These are phyloP conservation scores for Meloe dianella DNA, from an alignment of 2,888 invertebrate genomes.

Conservation along the genomic window DNA sequence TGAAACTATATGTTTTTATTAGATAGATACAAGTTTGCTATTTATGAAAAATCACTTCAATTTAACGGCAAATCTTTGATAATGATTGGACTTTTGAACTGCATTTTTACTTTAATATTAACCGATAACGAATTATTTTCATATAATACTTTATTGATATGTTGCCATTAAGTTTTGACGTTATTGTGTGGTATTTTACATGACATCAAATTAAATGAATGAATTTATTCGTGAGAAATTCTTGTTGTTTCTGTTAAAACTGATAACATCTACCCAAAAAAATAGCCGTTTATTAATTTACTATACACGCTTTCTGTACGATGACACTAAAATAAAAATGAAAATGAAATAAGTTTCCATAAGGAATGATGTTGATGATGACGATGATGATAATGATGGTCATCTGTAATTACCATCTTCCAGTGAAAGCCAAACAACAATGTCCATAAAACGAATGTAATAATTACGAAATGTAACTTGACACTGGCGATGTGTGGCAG, in stretches of 20 bases:
- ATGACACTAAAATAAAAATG: not conserved
- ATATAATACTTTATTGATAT: not conserved
- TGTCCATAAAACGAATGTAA: slow-evolving; percentile 6
- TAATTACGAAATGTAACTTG: slow-evolving; percentile 4
- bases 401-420: not conserved
- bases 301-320: not conserved
- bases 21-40: too few species aligned
- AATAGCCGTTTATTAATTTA: slow-evolving; percentile 1
- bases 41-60: not conserved
- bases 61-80: not conserved
- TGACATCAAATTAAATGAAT: not conserved
- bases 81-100: not conserved
- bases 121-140: not conserved
- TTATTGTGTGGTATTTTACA: not conserved
- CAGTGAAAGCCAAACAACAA: not conserved
- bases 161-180: not conserved
- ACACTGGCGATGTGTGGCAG: not conserved
- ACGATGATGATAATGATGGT: not conserved
- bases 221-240: slow-evolving; percentile 6
- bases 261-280: not conserved
- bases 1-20: not conserved
- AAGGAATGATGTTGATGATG: not conserved
- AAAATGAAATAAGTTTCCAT: not conserved
- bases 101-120: not conserved
- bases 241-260: not conserved